These are phyloP conservation scores for Cosmia pyralina DNA, from an alignment of 2,888 invertebrate genomes.

Conservation along the genomic window DNA sequence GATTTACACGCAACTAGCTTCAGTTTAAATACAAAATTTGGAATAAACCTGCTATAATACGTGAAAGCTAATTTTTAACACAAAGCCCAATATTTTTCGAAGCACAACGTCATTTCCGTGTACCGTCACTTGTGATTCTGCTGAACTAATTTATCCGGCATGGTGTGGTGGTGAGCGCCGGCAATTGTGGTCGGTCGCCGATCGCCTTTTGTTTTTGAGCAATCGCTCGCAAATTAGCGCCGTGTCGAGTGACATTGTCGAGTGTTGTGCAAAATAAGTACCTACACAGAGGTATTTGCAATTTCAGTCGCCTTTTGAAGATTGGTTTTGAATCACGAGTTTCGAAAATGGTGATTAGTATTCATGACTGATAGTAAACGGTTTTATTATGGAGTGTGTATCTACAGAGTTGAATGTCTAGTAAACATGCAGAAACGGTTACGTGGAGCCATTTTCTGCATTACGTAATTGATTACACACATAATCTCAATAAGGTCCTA, in stretches of 20 bases:
- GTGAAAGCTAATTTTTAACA: slow-evolving; percentile 5
- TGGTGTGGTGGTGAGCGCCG: slow-evolving; percentile 31
- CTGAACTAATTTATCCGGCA: slow-evolving; percentile 41
- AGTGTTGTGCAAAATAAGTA: slow-evolving; percentile 15
- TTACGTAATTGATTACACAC: too few relatives aligned
- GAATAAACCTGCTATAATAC: slow-evolving; percentile 7
- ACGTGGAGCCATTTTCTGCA: neutral
- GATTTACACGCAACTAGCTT: neutral
- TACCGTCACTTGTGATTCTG: slow-evolving; percentile 19
- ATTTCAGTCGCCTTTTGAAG: slow-evolving; percentile 3
- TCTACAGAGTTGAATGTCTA: neutral
- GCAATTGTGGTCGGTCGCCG: slow-evolving; percentile 37
- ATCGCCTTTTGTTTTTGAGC: slow-evolving; percentile 60
- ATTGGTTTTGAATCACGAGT: slow-evolving; percentile 1
- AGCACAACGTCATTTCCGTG: slow-evolving; percentile 38
- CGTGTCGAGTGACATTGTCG: slow-evolving; percentile 26
- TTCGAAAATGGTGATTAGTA: neutral
- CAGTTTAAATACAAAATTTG: neutral
- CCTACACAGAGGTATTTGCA: slow-evolving; percentile 1
- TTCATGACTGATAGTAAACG: neutral
- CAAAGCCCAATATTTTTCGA: slow-evolving; percentile 27
- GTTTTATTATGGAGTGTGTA: neutral
- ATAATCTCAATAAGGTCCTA: neutral
- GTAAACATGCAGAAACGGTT: neutral
- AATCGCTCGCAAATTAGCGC: slow-evolving; percentile 49